A percentile compares a stretch with the other conserved stretches of the same genome.
Conservation (phyloP, 1,140 invertebrate species). For the Camponotus vicinus region DNA sequence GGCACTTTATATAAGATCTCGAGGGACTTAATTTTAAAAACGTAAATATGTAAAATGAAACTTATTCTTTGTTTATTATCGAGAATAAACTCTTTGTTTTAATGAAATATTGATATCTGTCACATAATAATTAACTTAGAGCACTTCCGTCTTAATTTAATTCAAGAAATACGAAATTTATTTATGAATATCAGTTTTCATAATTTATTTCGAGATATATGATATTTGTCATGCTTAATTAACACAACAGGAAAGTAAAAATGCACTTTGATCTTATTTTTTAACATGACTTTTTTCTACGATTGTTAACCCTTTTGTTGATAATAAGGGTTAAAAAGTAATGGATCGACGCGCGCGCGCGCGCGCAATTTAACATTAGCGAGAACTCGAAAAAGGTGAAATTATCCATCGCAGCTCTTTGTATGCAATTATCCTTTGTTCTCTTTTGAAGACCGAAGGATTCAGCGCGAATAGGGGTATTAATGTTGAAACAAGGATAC, state of each 20-base stretch:
- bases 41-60: too few species aligned
- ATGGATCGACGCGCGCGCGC: neutral
- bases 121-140: too few species aligned
- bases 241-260: too few species aligned
- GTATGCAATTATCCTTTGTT: constrained; percentile 56
- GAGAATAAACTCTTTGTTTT: too few species aligned
- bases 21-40: neutral
- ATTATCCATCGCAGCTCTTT: constrained; percentile 14
- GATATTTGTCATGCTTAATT: neutral
- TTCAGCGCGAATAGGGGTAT: constrained; percentile 33
- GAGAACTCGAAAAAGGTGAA: neutral
- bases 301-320: neutral
- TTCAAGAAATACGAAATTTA: too few species aligned
- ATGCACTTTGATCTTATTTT: constrained; percentile 7
- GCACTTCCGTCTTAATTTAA: too few species aligned
- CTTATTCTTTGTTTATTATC: too few species aligned
- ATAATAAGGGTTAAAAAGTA: neutral
- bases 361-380: neutral
- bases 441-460: constrained; percentile 60
- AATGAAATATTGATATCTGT: too few species aligned
- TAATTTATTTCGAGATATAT: neutral
- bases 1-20: neutral
- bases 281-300: neutral
- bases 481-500: constrained; percentile 55
- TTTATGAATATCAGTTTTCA: too few species aligned